Percentiles rank a stretch among this genome's conserved stretches.
Conservation (phyloP, 2,797 vertebrate genomes). For the Remorina albescens region DNA sequence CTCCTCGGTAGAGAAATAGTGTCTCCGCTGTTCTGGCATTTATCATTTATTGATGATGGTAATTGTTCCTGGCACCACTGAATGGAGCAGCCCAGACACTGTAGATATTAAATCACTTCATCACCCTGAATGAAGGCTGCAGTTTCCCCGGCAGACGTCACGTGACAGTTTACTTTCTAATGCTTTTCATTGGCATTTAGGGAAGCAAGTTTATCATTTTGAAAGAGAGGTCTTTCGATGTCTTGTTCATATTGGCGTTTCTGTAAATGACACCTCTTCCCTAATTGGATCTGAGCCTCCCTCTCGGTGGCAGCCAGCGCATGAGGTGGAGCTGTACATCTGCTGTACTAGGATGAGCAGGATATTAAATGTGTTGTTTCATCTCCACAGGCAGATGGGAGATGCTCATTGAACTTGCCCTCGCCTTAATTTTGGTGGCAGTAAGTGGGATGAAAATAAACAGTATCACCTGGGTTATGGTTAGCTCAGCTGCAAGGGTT, state of each 20-base stretch:
- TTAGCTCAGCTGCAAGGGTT: conserved; percentile 13
- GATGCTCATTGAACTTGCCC: conserved; percentile 34
- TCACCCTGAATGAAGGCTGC: conserved; percentile 67
- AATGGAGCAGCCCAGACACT: conserved; percentile 67
- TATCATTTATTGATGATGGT: conserved; percentile 80
- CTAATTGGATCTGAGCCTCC: conserved; percentile 33
- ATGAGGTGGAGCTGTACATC: conserved; percentile 45
- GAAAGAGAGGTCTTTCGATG: conserved; percentile 13
- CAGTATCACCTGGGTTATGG: conserved; percentile 20
- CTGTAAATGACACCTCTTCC: conserved; percentile 35
- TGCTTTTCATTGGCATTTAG: conserved; percentile 49
- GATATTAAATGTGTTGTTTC: conserved; percentile 55
- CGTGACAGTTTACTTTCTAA: conserved; percentile 40
- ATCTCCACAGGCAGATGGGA: conserved; percentile 44
- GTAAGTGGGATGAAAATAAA: conserved; percentile 54
- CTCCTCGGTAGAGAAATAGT: conserved; percentile 61
- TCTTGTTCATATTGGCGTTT: conserved; percentile 32
- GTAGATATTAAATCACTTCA: conserved; percentile 78
- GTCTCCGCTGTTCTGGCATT: conserved; percentile 67
- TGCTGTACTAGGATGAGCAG: conserved; percentile 42
- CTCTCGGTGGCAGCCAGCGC: conserved; percentile 18
- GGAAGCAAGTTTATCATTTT: conserved; percentile 32
- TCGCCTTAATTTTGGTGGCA: conserved; percentile 48
- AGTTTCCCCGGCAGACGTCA: conserved; percentile 42
- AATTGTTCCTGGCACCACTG: conserved; percentile 77